phyloP scores from a whole-genome alignment of 2,797 vertebrate species.

The Liparis tanakae region DNA sequence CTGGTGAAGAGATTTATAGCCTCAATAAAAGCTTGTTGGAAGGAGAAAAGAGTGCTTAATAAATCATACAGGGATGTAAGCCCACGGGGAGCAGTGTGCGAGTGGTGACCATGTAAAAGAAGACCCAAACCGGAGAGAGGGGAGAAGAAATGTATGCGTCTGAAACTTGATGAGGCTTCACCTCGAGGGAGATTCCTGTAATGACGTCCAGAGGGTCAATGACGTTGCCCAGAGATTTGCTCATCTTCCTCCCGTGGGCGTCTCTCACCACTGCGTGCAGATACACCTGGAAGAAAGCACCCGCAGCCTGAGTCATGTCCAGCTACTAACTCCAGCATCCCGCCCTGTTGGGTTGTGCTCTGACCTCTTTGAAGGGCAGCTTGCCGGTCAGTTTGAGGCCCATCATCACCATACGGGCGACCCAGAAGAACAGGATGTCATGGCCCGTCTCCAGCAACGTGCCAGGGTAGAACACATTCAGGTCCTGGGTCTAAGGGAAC shows the following conservation, averaged over 20 bases:
- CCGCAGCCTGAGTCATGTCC: conserved; percentile 1
- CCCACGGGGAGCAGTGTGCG: conserved; percentile 34
- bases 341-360: not conserved
- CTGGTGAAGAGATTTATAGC: conserved; percentile 67
- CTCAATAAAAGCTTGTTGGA: conserved; percentile 75
- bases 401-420: conserved; percentile 96
- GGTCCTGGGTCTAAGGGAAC: conserved; percentile 84
- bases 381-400: conserved; percentile 90
- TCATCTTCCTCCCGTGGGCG: conserved; percentile 94
- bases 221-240: conserved; percentile 95
- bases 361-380: conserved; percentile 92
- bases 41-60: conserved; percentile 62
- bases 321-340: not conserved
- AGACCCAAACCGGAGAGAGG: conserved; percentile 35
- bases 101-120: conserved; percentile 46
- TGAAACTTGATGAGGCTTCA: conserved; percentile 57
- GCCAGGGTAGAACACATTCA: conserved; percentile 92
- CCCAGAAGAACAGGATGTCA: conserved; percentile 97
- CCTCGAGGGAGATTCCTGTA: conserved; percentile 90
- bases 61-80: conserved; percentile 65
- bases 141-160: conserved; percentile 9
- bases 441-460: conserved; percentile 93
- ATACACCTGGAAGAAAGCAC: conserved; percentile 84
- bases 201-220: conserved; percentile 95
- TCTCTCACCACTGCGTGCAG: conserved; percentile 93